Base-by-base conservation (phyloP, 2,888 invertebrate genomes). In the Chironomus riparius region DNA sequence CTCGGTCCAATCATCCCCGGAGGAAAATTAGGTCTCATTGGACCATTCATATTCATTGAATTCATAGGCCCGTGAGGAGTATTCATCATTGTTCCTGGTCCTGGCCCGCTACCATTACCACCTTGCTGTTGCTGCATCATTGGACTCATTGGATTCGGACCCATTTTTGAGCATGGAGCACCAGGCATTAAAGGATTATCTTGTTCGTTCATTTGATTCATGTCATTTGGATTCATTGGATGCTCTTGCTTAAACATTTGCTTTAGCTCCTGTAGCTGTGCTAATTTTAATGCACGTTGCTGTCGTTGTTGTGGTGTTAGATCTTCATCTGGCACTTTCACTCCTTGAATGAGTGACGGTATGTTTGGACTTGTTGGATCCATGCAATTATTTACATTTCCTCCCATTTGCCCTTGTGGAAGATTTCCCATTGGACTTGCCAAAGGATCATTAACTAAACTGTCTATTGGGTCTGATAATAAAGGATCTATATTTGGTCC, bases 241-340 rank as follows among this genome's bases (percentile, higher is more conserved):
- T 68, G 28, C 13, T 76, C 69, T 28, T 76, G 69, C 21, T 69
- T 76, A 24, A 76, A 56, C 50, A 76, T 18, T 48, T 68, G 68
- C 15, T 72, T 65, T 5, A 48, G 70, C 28, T 70, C 69, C 12
- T 70, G 56, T 76, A 98, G 88, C 77, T 93, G 95, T 4, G 96
- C 97, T 71, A 98, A 86, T 81, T 96, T 94, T 81, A 95, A 95
- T 84, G 97, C 97, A 77, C 98, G 88, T 82, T 96, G 95, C 78
- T 95, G 94, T 76, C 95, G 88, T 83, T 98, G 97, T 83, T 97
- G 95, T 48, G 97, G 97, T 75, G 98, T 98, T 80, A 98, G 86
- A 85, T 97, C 96, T 85, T 97, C 97, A 85, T 95, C 95, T 79
- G 95, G 95, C 81, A 96, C 93, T 88, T 96, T 95, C 69, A 95